Percentiles rank a stretch among this genome's conserved stretches.
Evolutionary conservation across 92 coral and sea anemone genomes (phyloP).

Genomic region (Meandrina meandrites): DNA sequence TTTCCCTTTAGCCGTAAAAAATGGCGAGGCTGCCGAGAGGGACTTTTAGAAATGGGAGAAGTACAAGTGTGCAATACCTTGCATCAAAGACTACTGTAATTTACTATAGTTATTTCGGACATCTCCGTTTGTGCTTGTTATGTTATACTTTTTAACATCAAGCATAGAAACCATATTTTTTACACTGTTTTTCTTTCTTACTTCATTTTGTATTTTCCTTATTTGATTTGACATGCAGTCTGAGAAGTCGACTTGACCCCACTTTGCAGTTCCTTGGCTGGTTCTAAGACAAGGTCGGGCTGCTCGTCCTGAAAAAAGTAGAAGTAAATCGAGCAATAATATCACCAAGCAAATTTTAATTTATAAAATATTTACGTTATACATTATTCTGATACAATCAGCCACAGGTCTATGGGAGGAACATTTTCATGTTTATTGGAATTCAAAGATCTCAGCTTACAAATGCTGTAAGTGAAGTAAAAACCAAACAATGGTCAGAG

Average conservation of each 20-base stretch:
- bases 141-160: not conserved
- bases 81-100: too few relatives aligned
- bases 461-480: too few relatives aligned
- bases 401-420: not conserved
- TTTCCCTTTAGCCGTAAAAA: too few relatives aligned
- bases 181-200: not conserved
- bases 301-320: not conserved
- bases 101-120: too few relatives aligned
- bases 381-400: too few relatives aligned
- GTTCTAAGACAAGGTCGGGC: conserved; percentile 25
- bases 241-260: conserved; percentile 49
- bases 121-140: not conserved
- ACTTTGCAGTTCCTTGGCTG: not conserved
- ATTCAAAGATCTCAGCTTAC: too few relatives aligned
- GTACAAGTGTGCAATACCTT: too few relatives aligned
- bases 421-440: too few relatives aligned
- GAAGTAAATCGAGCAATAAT: not conserved
- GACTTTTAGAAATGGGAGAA: too few relatives aligned
- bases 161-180: not conserved
- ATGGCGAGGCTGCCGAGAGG: too few relatives aligned
- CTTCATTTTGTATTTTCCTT: not conserved
- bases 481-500: too few relatives aligned
- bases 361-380: too few relatives aligned
- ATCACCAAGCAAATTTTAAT: not conserved
- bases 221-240: conserved; percentile 21